phyloP scores from a whole-genome alignment of 2,888 invertebrate genomes.

The Clunio marinus region DNA sequence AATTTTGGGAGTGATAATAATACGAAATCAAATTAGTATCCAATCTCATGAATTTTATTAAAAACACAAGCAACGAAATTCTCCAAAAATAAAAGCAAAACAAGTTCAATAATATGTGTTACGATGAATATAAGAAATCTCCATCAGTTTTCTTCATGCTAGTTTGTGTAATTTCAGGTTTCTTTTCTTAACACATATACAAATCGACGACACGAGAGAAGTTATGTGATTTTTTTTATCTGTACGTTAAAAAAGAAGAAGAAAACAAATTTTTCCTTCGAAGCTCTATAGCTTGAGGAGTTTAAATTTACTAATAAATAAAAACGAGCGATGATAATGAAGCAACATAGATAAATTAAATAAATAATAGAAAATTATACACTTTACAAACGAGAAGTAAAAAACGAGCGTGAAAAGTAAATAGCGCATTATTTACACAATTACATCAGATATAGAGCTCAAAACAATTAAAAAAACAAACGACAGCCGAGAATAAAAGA shows the following conservation, averaged over 20 bases:
- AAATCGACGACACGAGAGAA: slow-evolving; percentile 1
- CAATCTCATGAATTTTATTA: neutral
- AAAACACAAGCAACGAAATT: slow-evolving; percentile 27
- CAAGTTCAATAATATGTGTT: slow-evolving; percentile 28
- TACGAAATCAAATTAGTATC: too few relatives aligned
- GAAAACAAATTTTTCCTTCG: slow-evolving; percentile 14
- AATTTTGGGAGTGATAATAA: neutral
- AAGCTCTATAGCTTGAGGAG: neutral
- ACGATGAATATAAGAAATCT: slow-evolving; percentile 30
- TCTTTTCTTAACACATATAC: slow-evolving; percentile 35
- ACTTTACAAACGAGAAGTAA: too few relatives aligned
- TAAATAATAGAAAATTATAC: slow-evolving; percentile 16
- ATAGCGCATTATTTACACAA: slow-evolving; percentile 25
- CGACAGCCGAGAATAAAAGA: neutral
- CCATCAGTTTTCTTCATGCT: neutral
- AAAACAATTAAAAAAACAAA: slow-evolving; percentile 21
- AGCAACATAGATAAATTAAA: slow-evolving; percentile 24
- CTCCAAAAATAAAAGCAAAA: slow-evolving; percentile 29
- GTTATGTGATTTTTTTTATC: slow-evolving; percentile 37
- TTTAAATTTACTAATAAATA: neutral
- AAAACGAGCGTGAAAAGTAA: slow-evolving; percentile 15
- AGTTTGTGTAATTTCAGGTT: slow-evolving; percentile 37
- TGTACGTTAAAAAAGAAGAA: neutral
- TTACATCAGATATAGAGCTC: slow-evolving; percentile 27
- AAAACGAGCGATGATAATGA: slow-evolving; percentile 22